phyloP scores from a whole-genome alignment of 2,113 vertebrate genomes.

The Amblyornis subalaris region DNA sequence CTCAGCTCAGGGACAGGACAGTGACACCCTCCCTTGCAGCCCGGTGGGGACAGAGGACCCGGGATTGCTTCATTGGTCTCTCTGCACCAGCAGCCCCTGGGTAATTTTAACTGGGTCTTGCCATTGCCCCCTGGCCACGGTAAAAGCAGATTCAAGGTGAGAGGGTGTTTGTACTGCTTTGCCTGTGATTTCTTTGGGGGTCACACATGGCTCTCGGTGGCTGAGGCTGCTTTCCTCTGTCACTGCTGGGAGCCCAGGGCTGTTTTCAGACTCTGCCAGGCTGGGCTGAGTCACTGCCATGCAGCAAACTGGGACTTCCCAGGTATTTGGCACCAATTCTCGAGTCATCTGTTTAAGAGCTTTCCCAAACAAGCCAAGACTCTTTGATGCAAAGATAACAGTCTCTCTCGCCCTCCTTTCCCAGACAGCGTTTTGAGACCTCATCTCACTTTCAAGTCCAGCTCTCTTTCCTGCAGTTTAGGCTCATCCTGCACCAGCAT shows the following conservation, averaged over 20 bases:
- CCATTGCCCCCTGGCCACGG: background rate
- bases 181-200: background rate
- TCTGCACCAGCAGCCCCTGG: background rate
- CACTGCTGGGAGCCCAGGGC: background rate
- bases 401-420: background rate
- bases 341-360: slow-evolving; percentile 44
- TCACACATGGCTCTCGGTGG: background rate
- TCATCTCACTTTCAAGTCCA: background rate
- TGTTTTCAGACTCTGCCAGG: slow-evolving; percentile 37
- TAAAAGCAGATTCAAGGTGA: background rate
- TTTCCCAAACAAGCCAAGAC: background rate
- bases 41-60: background rate
- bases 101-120: background rate
- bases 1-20: background rate
- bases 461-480: background rate
- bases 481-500: slow-evolving; percentile 1
- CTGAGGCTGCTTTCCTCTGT: background rate
- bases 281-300: slow-evolving; percentile 56
- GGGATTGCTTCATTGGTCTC: fast-evolving
- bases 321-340: slow-evolving; percentile 47
- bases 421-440: background rate
- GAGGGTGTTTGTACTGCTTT: background rate
- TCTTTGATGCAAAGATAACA: background rate
- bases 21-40: background rate
- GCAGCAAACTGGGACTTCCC: slow-evolving; percentile 62